Percentiles rank a stretch among this genome's conserved stretches.
Evolutionary conservation across 35 echinoderm and acorn worm genomes (phyloP).

Genomic region (Lytechinus variegatus): DNA sequence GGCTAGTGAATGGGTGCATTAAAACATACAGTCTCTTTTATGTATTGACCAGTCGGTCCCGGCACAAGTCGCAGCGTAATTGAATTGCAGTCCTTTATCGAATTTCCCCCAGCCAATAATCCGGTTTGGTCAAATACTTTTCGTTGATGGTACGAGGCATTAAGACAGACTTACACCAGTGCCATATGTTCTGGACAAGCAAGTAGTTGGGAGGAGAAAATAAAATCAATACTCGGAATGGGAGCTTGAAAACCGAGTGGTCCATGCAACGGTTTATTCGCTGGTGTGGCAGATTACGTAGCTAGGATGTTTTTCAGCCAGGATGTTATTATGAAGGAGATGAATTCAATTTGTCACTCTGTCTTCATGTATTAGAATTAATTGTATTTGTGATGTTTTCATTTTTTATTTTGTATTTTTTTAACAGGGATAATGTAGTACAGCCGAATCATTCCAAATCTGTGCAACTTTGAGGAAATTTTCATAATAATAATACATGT

Average conservation of each 20-base stretch:
- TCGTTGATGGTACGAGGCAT: slow-evolving; percentile 12
- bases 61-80: not conserved
- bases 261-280: not conserved
- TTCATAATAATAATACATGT: too few relatives aligned
- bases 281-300: not conserved
- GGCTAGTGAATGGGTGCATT: not conserved
- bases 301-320: not conserved
- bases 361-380: not conserved
- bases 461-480: too few relatives aligned
- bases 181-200: slow-evolving; percentile 9
- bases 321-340: not conserved
- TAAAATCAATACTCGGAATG: not conserved
- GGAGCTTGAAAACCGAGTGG: not conserved
- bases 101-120: slow-evolving; percentile 22
- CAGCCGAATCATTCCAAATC: too few relatives aligned
- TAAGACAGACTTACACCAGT: not conserved
- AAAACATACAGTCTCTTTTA: not conserved
- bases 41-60: not conserved
- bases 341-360: not conserved
- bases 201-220: not conserved
- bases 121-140: slow-evolving; percentile 34
- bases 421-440: too few relatives aligned
- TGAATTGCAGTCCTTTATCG: slow-evolving; percentile 23
- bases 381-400: not conserved
- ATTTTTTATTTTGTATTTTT: not conserved